Conservation (phyloP, 2,113 vertebrate genomes). For the Cynocephalus volans region DNA sequence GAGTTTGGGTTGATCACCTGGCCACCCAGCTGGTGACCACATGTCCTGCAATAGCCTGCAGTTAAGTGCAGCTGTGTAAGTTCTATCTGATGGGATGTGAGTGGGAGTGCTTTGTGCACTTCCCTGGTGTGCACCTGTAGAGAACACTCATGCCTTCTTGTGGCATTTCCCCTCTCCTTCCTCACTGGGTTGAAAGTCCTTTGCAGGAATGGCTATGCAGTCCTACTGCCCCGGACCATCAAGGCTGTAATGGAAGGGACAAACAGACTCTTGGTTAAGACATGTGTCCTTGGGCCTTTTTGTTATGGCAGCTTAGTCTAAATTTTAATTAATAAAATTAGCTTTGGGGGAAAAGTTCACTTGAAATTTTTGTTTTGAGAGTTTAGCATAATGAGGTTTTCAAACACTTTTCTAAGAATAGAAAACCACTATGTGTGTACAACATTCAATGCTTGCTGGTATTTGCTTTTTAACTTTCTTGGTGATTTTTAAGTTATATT, state of each 20-base stretch:
- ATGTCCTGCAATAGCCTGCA: not conserved
- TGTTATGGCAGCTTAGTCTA: not conserved
- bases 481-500: slow-evolving; percentile 7
- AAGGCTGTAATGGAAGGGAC: not conserved
- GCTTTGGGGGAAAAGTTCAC: not conserved
- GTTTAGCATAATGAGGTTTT: not conserved
- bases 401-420: not conserved
- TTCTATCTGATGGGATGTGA: not conserved
- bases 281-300: not conserved
- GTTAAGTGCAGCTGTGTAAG: not conserved
- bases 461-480: not conserved
- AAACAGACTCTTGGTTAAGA: not conserved
- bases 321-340: not conserved
- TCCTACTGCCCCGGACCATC: not conserved
- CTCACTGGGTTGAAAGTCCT: not conserved
- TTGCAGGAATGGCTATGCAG: not conserved
- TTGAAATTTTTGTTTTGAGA: not conserved
- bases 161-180: not conserved
- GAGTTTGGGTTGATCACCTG: not conserved
- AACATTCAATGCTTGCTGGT: not conserved
- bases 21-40: not conserved
- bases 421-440: not conserved
- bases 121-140: not conserved
- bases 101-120: not conserved
- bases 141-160: not conserved